These are phyloP conservation scores for Amblyopsis hoosieri DNA, from an alignment of 2,797 vertebrate species.

Conservation along the genomic window DNA sequence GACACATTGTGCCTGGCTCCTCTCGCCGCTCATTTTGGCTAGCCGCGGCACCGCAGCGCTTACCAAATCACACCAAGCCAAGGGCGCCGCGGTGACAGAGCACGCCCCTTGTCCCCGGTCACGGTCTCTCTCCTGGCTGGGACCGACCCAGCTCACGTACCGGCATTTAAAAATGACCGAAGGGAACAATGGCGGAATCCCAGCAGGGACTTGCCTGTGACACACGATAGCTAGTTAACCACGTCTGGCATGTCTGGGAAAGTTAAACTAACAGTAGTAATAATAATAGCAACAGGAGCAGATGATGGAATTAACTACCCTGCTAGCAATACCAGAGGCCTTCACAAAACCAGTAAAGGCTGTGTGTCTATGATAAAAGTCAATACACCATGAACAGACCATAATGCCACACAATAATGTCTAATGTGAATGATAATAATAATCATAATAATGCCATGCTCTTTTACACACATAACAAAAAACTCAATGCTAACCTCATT, in stretches of 20 bases:
- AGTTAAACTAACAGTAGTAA: neutral
- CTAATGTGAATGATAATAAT: slow-evolving; percentile 44
- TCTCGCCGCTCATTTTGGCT: too few species aligned
- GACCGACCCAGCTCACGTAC: slow-evolving; percentile 15
- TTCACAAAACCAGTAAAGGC: slow-evolving; percentile 3
- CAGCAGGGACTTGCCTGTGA: slow-evolving; percentile 3
- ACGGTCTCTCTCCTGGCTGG: slow-evolving; percentile 20
- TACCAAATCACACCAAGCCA: too few species aligned
- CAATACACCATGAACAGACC: slow-evolving; percentile 2
- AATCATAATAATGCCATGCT: slow-evolving; percentile 41
- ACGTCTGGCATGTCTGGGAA: slow-evolving; percentile 10
- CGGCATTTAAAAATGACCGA: slow-evolving; percentile 19
- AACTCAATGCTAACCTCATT: slow-evolving; percentile 68
- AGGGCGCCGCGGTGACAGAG: slow-evolving; percentile 29
- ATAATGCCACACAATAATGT: slow-evolving; percentile 16
- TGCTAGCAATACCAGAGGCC: slow-evolving; percentile 16
- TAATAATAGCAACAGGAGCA: neutral
- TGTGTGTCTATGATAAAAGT: neutral
- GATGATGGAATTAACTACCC: neutral
- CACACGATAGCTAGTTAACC: slow-evolving; percentile 14
- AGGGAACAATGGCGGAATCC: slow-evolving; percentile 18
- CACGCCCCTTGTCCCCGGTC: slow-evolving; percentile 24
- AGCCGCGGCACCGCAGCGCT: too few species aligned
- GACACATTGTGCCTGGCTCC: too few species aligned
- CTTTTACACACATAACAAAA: slow-evolving; percentile 42